phyloP scores from a whole-genome alignment of 1,140 invertebrate genomes.

The Apis mellifera region Amel_HAv3.1 CM009932.2:8168001-8168500 shows the following conservation, averaged over 20 bases:
- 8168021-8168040: slow-evolving; percentile 44
- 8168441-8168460: not conserved
- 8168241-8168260: not conserved
- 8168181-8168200: slow-evolving; percentile 39
- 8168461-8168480: not conserved
- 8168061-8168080: slow-evolving; percentile 10
- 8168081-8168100: slow-evolving; percentile 40
- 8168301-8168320: not conserved
- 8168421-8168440: not conserved
- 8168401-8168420: not conserved
- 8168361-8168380: not conserved
- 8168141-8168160: slow-evolving; percentile 30
- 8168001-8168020: slow-evolving; percentile 36
- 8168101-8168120: slow-evolving; percentile 35
- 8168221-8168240: not conserved
- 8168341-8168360: not conserved
- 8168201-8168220: not conserved
- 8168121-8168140: slow-evolving; percentile 30
- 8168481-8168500: not conserved
- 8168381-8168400: not conserved
- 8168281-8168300: not conserved
- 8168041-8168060: slow-evolving; percentile 46
- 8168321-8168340: not conserved
- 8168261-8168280: not conserved
- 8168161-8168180: slow-evolving; percentile 45